phyloP scores from a whole-genome alignment of 2,888 invertebrate species.

The Clostera curtula region DNA sequence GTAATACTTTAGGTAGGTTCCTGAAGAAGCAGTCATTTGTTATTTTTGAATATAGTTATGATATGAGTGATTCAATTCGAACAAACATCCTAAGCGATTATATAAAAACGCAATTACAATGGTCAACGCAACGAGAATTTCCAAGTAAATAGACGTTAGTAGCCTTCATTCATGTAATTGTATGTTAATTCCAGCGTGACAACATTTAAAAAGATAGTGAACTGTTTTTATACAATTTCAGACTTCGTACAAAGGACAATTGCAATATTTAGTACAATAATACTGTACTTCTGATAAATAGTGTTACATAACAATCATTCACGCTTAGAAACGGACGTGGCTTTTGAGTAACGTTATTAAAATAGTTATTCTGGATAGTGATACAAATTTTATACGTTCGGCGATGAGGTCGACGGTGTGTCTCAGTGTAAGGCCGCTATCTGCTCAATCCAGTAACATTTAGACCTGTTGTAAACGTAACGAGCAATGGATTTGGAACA shows the following conservation, averaged over 20 bases:
- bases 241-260: not conserved
- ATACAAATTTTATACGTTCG: constrained; percentile 6
- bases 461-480: constrained; percentile 29
- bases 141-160: too few relatives aligned
- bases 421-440: constrained; percentile 22
- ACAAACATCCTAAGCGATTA: too few relatives aligned
- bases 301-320: constrained; percentile 1
- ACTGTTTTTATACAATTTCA: constrained; percentile 9
- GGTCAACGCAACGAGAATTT: too few relatives aligned
- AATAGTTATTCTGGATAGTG: constrained; percentile 7
- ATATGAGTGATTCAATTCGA: too few relatives aligned
- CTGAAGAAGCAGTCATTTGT: too few relatives aligned
- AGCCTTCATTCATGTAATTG: constrained; percentile 17
- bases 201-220: constrained; percentile 6
- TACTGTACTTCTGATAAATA: constrained; percentile 5
- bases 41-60: too few relatives aligned
- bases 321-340: constrained; percentile 6
- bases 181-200: constrained; percentile 13
- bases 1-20: too few relatives aligned
- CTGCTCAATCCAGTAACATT: constrained; percentile 36
- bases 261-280: not conserved
- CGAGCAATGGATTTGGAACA: constrained; percentile 31
- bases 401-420: constrained; percentile 14
- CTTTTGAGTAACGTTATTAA: constrained; percentile 1
- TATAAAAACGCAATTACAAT: too few relatives aligned